phyloP scores from a whole-genome alignment of 2,113 vertebrate genomes.

The Callipepla squamata region DNA sequence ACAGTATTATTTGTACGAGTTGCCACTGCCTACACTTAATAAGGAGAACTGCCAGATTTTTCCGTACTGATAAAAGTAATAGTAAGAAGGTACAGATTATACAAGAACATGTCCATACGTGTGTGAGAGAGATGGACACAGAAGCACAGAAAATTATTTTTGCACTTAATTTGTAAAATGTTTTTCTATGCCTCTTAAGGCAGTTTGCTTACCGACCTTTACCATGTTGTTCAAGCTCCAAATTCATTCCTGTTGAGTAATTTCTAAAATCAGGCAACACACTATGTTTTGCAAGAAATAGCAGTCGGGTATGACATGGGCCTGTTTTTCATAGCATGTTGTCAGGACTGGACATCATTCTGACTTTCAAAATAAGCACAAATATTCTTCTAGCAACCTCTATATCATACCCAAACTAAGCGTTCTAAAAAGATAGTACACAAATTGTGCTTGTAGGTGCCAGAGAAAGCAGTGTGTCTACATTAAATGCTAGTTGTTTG shows the following conservation, averaged over 20 bases:
- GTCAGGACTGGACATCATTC: conserved; percentile 5
- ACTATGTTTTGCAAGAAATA: conserved; percentile 28
- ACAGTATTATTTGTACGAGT: neutral
- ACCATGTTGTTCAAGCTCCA: conserved; percentile 43
- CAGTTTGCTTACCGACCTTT: conserved; percentile 51
- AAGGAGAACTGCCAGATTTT: neutral
- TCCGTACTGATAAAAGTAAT: neutral
- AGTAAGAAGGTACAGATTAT: neutral
- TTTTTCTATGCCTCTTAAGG: conserved; percentile 58
- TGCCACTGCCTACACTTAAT: neutral
- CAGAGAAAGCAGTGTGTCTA: neutral
- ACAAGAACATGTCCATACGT: neutral
- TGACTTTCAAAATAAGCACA: conserved; percentile 22
- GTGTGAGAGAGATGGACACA: neutral
- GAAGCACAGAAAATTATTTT: neutral
- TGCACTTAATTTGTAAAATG: conserved; percentile 29
- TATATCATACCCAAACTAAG: neutral
- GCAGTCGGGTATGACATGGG: neutral
- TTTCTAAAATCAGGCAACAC: conserved; percentile 62
- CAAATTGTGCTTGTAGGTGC: neutral
- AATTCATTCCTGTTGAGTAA: conserved; percentile 65
- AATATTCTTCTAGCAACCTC: neutral
- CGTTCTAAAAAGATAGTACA: neutral
- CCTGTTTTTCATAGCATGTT: neutral
- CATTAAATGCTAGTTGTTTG: neutral